These are phyloP conservation scores for Sesamia nonagrioides DNA, from an alignment of 1,140 invertebrate genomes.

Conservation along the genomic window DNA sequence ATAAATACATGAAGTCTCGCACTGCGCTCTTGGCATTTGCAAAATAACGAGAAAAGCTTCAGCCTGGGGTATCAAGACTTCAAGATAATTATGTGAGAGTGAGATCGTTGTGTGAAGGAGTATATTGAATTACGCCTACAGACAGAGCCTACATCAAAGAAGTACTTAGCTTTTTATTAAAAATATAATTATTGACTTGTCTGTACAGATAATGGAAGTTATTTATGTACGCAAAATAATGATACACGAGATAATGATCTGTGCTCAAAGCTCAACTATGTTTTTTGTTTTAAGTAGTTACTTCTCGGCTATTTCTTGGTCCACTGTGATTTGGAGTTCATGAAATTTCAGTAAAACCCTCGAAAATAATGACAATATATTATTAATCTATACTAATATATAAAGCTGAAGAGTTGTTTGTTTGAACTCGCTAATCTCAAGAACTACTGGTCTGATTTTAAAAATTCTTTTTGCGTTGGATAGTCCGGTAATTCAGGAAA, in stretches of 20 bases:
- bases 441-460: no score
- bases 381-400: no score
- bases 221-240: slow-evolving; percentile 23
- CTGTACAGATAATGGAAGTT: slow-evolving; percentile 14
- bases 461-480: no score
- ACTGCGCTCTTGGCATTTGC: not conserved
- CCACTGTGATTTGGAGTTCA: not conserved
- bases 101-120: not conserved
- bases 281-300: not conserved
- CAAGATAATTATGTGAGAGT: not conserved
- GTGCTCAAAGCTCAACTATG: not conserved
- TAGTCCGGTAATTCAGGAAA: no score
- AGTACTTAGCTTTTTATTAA: slow-evolving; percentile 18
- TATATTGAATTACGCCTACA: not conserved
- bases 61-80: not conserved
- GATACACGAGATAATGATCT: slow-evolving; percentile 22
- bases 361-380: not conserved
- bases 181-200: slow-evolving; percentile 5
- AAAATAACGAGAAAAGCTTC: slow-evolving; percentile 7
- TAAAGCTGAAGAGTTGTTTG: no score
- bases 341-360: slow-evolving; percentile 3
- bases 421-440: no score
- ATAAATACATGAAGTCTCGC: not conserved
- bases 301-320: not conserved
- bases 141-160: slow-evolving; percentile 14